A percentile compares a stretch with the other conserved stretches of the same genome.
Conservation (phyloP, 2,113 vertebrate species). For the Morone chrysops region DNA sequence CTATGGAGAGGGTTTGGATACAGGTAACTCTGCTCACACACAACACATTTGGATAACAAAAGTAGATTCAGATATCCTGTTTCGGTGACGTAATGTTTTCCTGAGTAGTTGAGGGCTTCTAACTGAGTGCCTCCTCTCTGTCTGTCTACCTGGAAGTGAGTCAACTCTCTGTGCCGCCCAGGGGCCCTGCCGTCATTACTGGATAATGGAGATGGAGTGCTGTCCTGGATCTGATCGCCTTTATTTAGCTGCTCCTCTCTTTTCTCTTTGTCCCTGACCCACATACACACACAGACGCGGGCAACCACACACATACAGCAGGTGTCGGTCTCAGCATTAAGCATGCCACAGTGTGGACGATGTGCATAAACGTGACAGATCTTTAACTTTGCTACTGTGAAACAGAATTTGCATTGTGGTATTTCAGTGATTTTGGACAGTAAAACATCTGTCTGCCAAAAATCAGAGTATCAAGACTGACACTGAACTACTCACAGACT, state of each 20-base stretch:
- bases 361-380: neutral
- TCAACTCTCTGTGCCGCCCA: neutral
- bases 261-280: conserved; percentile 57
- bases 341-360: neutral
- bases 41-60: neutral
- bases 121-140: neutral
- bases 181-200: conserved; percentile 40
- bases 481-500: too few species aligned
- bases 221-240: conserved; percentile 67
- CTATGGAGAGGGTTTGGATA: neutral
- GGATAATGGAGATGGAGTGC: conserved; percentile 47
- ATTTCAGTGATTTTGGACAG: neutral
- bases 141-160: conserved; percentile 32
- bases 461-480: neutral
- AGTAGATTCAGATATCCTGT: neutral
- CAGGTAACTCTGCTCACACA: neutral
- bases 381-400: neutral
- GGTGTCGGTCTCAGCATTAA: neutral
- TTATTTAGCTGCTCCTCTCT: conserved; percentile 68
- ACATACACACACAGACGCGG: conserved; percentile 31
- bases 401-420: neutral
- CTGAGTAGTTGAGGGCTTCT: neutral
- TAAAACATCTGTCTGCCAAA: neutral
- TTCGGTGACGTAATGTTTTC: neutral
- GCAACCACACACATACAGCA: neutral